Evolutionary conservation across 2,888 invertebrate species (phyloP).

Genomic region (Epinotia nisella): DNA sequence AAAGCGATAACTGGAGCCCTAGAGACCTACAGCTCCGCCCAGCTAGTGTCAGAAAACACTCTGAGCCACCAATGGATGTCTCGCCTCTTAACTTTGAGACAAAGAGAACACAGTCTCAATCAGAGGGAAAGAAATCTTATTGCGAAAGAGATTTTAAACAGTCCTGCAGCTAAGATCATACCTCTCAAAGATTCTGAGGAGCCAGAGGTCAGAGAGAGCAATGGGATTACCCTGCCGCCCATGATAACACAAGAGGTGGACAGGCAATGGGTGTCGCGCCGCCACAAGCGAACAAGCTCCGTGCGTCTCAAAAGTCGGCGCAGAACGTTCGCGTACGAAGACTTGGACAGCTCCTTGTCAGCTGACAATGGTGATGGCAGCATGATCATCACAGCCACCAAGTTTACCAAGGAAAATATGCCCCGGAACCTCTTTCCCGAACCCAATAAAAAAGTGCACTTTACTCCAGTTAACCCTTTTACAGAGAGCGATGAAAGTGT

Average conservation of each 20-base stretch:
- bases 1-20: constrained; percentile 64
- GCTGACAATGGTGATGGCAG: constrained; percentile 84
- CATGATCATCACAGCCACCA: constrained; percentile 81
- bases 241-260: constrained; percentile 60
- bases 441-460: constrained; percentile 76
- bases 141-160: constrained; percentile 75
- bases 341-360: constrained; percentile 85
- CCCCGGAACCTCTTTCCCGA: constrained; percentile 77
- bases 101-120: constrained; percentile 80
- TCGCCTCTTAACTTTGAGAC: constrained; percentile 79
- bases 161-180: constrained; percentile 68
- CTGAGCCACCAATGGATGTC: constrained; percentile 85
- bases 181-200: constrained; percentile 57
- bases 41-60: constrained; percentile 82
- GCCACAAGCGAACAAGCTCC: constrained; percentile 63
- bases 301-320: constrained; percentile 63
- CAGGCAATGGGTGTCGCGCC: constrained; percentile 58
- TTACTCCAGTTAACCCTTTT: constrained; percentile 77
- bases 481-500: constrained; percentile 81
- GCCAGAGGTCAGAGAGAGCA: constrained; percentile 55
- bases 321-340: constrained; percentile 78
- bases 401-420: constrained; percentile 77
- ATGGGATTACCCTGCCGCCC: constrained; percentile 78
- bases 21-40: constrained; percentile 68
- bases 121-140: constrained; percentile 79